Percentiles rank a stretch among this genome's conserved stretches.
Conservation (phyloP, 2,113 vertebrate species). For the Aix galericulata region DNA sequence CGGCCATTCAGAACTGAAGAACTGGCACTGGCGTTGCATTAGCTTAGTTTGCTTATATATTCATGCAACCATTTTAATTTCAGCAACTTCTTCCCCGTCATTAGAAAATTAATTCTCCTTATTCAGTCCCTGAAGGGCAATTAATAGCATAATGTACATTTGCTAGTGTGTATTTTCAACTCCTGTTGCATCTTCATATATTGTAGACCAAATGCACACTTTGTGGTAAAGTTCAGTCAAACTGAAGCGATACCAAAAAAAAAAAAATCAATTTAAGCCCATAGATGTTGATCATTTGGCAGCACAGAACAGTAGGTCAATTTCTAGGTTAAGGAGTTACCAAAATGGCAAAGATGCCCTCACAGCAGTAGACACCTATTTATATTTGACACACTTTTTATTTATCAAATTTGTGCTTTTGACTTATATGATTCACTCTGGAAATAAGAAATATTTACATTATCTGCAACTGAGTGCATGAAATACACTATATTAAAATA, state of each 20-base stretch:
- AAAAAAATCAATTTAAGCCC: background rate
- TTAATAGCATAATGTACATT: background rate
- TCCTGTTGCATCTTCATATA: background rate
- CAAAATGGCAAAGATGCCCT: background rate
- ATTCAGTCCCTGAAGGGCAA: background rate
- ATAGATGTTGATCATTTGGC: background rate
- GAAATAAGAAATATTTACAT: background rate
- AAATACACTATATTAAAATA: too few species aligned
- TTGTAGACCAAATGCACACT: background rate
- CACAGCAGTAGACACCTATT: background rate
- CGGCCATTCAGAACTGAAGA: background rate
- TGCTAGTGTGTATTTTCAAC: background rate
- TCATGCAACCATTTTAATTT: background rate
- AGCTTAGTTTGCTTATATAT: background rate
- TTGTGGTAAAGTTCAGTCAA: background rate
- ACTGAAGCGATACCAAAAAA: background rate
- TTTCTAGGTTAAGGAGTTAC: background rate
- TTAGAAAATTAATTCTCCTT: background rate
- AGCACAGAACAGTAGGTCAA: background rate
- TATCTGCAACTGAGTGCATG: background rate
- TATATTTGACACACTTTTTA: background rate
- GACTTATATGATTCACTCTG: background rate
- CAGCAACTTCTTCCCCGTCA: background rate
- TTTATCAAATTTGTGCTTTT: background rate
- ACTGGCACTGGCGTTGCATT: background rate